Evolutionary conservation across 1,140 invertebrate genomes (phyloP).

Genomic region (Copidosoma floridanum): DNA sequence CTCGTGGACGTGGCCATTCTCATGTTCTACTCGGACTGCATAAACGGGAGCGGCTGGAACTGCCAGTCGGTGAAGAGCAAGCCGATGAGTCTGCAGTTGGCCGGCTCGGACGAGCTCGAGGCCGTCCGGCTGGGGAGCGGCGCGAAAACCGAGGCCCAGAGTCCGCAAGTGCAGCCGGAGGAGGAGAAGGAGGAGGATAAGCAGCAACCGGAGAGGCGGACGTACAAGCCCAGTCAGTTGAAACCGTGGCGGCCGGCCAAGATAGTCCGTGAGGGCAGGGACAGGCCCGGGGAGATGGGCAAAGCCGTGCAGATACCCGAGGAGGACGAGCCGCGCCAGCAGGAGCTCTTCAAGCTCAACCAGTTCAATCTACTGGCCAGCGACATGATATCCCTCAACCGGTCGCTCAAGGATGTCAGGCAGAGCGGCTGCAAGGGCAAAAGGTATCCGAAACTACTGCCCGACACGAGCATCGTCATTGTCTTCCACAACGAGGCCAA

Average conservation of each 20-base stretch:
- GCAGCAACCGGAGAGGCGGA: slow-evolving; percentile 28
- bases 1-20: slow-evolving; percentile 88
- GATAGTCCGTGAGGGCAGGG: slow-evolving; percentile 65
- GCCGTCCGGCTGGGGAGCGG: neutral
- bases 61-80: slow-evolving; percentile 46
- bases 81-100: slow-evolving; percentile 21
- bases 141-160: slow-evolving; percentile 1
- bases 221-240: slow-evolving; percentile 58
- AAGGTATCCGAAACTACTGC: slow-evolving; percentile 72
- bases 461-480: slow-evolving; percentile 90
- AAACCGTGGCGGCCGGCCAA: slow-evolving; percentile 73
- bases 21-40: slow-evolving; percentile 91
- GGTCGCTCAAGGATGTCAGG: slow-evolving; percentile 91
- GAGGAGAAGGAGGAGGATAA: neutral
- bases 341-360: slow-evolving; percentile 95
- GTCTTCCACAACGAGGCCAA: slow-evolving; percentile 98
- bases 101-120: slow-evolving; percentile 23
- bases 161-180: neutral
- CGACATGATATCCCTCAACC: slow-evolving; percentile 95
- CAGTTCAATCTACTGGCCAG: slow-evolving; percentile 98
- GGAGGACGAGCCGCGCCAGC: slow-evolving; percentile 81
- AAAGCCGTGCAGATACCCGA: slow-evolving; percentile 83
- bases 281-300: slow-evolving; percentile 83
- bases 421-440: slow-evolving; percentile 82
- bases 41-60: slow-evolving; percentile 68